A percentile compares a stretch with the other conserved stretches of the same genome.
phyloP scores from a whole-genome alignment of 2,113 vertebrate species.

The Trachemys scripta region DNA sequence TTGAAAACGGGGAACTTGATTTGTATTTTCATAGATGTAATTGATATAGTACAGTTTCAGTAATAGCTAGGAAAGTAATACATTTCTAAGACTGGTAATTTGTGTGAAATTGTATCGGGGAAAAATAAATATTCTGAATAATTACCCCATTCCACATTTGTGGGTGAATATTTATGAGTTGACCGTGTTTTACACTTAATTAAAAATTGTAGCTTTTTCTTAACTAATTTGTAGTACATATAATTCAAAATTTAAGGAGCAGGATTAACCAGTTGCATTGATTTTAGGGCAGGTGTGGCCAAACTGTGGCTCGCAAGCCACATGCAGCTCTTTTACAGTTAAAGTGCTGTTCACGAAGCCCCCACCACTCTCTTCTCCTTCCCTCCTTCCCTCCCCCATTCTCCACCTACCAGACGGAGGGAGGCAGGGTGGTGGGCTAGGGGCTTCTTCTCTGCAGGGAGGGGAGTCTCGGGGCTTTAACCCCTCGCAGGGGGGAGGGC shows the following conservation, averaged over 20 bases:
- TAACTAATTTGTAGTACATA: background rate
- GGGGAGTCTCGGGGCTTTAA: background rate
- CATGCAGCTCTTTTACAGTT: background rate
- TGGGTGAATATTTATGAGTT: background rate
- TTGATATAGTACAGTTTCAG: background rate
- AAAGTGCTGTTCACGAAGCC: fast-evolving
- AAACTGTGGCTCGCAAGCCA: background rate
- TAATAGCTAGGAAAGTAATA: background rate
- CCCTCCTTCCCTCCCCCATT: background rate
- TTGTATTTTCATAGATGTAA: background rate
- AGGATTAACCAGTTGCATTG: background rate
- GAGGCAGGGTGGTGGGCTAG: too few relatives aligned
- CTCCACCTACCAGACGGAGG: background rate
- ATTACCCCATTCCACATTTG: background rate
- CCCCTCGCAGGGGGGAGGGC: background rate
- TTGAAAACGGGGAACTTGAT: background rate
- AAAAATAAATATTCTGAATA: background rate
- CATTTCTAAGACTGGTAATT: background rate
- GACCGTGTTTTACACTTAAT: background rate
- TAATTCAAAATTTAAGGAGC: background rate
- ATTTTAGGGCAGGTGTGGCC: background rate
- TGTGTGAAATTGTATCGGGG: background rate
- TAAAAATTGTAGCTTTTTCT: background rate
- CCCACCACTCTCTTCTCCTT: too few relatives aligned
- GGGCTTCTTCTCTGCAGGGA: too few relatives aligned